phyloP scores from a whole-genome alignment of 2,797 vertebrate species.

The Cottoperca gobio region DNA sequence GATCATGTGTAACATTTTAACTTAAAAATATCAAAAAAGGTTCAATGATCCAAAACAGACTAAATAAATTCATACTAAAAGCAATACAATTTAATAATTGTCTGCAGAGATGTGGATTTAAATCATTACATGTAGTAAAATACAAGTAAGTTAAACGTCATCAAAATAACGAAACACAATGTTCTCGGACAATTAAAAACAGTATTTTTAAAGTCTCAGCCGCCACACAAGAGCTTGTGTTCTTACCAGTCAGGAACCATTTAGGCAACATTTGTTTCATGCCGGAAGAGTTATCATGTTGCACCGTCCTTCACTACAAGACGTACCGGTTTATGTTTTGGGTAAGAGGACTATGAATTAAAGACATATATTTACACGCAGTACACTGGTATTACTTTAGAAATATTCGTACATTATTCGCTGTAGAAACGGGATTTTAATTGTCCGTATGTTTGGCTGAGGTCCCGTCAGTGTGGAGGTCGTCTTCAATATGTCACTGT shows the following conservation, averaged over 20 bases:
- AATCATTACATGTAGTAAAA: not conserved
- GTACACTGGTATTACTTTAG: rapidly evolving
- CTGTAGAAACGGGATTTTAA: not conserved
- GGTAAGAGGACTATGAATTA: conserved; percentile 45
- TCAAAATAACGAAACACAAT: not conserved
- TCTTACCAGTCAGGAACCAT: conserved; percentile 33
- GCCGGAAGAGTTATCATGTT: conserved; percentile 42
- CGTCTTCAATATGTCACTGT: not conserved
- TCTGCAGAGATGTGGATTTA: not conserved
- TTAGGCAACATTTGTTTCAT: conserved; percentile 34
- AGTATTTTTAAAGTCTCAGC: not conserved
- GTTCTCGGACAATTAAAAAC: not conserved
- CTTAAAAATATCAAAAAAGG: not conserved
- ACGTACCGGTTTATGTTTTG: conserved; percentile 32
- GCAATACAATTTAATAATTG: not conserved
- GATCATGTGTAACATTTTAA: not conserved
- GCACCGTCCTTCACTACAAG: conserved; percentile 58
- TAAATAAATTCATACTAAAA: not conserved
- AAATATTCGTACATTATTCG: not conserved
- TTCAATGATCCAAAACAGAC: not conserved
- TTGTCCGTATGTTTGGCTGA: not conserved
- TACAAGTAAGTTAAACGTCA: not conserved
- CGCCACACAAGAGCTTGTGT: not conserved
- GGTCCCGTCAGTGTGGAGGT: not conserved
- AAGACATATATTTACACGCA: rapidly evolving